Base-by-base conservation (phyloP, 2,888 invertebrate species). In the Drosophila fungiperda region DNA sequence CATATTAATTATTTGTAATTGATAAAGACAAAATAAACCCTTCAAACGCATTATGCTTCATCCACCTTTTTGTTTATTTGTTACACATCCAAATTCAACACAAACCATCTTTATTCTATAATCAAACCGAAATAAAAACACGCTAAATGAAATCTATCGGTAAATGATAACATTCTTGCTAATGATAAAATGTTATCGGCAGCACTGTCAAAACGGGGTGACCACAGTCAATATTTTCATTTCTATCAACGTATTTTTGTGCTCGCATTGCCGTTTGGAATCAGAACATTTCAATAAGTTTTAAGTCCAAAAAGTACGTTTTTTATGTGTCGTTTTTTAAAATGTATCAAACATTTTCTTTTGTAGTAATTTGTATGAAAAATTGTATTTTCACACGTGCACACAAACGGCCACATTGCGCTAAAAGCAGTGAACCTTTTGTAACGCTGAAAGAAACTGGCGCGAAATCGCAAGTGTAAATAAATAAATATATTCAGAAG, bases 391-490 rank as follows among this genome's bases (percentile, higher is more conserved):
- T 38, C 12, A 3, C 17, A 11, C 20, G 20, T 4, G 4, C 5
- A 6, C 9, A n/a, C 4, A 20, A 11, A 38, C 49, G 69, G 78
- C 42, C 74, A 70, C 78, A 78, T 38, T 70, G 9, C 8, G 15
- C 36, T 38, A 11, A 12, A 38, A 55, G 5, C 55, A 23, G n/a
- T n/a, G 12, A 26, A 26, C n/a, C n/a, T 55, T 38, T 55, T 38
- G 23, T 57, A 33, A 53, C 32, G 42, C 36, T 59, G 61, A 53
- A 57, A 32, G 33, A 45, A 45, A 61, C 63, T 57, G 76, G 77
- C 77, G 71, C 70, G 62, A 71, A 71, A 17, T 55, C 49, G 62
- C 57, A 58, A 63, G 71, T 76, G 48, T 48, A 45, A 78, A 58
- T 73, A 53, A 57, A 49, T 20, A 15, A 23, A 15, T 23, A 45